Percentiles rank a stretch among this genome's conserved stretches.
phyloP scores from a whole-genome alignment of 2,888 invertebrate species.

The Harpalus rubripes region DNA sequence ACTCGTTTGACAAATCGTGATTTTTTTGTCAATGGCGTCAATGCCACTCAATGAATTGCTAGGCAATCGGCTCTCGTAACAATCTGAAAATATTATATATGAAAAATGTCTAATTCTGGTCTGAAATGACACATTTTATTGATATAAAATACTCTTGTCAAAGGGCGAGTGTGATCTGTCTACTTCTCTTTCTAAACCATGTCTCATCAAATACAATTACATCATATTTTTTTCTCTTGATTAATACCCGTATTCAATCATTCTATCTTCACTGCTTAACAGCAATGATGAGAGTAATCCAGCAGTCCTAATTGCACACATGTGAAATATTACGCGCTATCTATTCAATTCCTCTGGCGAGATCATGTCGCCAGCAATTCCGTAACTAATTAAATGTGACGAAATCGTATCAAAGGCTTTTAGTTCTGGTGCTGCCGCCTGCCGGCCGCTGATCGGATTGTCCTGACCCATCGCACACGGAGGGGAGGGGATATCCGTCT shows the following conservation, averaged over 20 bases:
- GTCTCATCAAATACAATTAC: not conserved
- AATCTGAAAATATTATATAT: too few species aligned
- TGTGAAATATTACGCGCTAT: conserved; percentile 52
- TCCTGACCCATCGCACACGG: not conserved
- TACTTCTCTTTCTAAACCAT: not conserved
- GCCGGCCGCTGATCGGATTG: conserved; percentile 38
- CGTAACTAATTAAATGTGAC: conserved; percentile 61
- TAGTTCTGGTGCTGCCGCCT: conserved; percentile 15
- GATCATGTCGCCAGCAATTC: conserved; percentile 32
- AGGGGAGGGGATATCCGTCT: conserved; percentile 1
- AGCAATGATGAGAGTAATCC: not conserved
- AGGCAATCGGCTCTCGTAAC: too few species aligned
- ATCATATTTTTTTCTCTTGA: not conserved
- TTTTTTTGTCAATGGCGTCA: too few species aligned
- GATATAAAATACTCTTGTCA: too few species aligned
- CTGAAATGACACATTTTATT: too few species aligned
- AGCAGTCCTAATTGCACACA: conserved; percentile 35
- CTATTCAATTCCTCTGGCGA: not conserved
- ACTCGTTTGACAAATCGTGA: too few species aligned
- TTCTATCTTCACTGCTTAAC: not conserved
- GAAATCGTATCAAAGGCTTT: conserved; percentile 62
- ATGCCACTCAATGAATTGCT: too few species aligned
- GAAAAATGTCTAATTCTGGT: too few species aligned
- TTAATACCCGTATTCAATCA: not conserved
- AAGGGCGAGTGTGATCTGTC: not conserved